These are phyloP conservation scores for Rhynchonycteris naso DNA, from an alignment of 2,797 vertebrate genomes.

Conservation along the genomic window DNA sequence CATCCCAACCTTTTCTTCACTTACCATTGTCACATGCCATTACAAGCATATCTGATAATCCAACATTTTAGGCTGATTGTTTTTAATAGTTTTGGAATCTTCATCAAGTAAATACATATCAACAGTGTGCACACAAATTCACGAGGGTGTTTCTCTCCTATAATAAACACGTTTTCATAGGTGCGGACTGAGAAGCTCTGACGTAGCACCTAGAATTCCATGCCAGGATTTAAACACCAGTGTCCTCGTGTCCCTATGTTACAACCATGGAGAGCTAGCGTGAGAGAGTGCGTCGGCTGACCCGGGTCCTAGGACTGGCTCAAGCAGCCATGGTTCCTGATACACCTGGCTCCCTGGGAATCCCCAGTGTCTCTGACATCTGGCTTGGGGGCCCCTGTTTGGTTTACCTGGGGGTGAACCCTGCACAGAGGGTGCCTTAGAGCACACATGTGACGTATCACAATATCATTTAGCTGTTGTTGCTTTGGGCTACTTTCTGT, in stretches of 20 bases:
- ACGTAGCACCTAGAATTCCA: background rate
- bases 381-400: too few species aligned
- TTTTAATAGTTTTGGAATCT: background rate
- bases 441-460: accelerated
- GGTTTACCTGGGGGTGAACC: background rate
- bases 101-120: background rate
- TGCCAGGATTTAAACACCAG: background rate
- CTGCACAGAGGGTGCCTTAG: too few species aligned
- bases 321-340: background rate
- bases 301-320: background rate
- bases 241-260: background rate
- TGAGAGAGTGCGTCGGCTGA: background rate
- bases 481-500: background rate
- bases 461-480: accelerated
- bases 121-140: background rate
- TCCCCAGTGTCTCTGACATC: background rate
- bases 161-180: background rate
- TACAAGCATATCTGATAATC: background rate
- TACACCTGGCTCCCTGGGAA: background rate
- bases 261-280: background rate
- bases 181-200: background rate
- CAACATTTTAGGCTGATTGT: background rate
- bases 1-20: background rate
- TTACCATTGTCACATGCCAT: background rate
- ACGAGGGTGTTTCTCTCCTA: background rate